phyloP scores from a whole-genome alignment of 2,113 vertebrate genomes.

The Heloderma charlesbogerti region DNA sequence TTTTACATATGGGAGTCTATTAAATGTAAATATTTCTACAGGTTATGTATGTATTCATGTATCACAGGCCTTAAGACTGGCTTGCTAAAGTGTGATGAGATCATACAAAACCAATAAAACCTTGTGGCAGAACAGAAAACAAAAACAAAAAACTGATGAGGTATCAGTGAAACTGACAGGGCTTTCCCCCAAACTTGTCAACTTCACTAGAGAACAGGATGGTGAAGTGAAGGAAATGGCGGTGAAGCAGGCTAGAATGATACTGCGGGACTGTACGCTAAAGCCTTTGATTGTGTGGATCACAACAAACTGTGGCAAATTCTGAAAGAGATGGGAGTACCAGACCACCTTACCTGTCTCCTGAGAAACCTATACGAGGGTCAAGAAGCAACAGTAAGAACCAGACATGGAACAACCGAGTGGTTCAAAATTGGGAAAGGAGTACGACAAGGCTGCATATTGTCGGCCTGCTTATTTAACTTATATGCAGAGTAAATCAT shows the following conservation, averaged over 20 bases:
- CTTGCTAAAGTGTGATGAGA: constrained; percentile 79
- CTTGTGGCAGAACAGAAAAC: background rate
- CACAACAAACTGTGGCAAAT: too few species aligned
- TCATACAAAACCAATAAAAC: constrained; percentile 79
- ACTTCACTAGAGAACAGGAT: background rate
- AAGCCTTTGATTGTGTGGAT: too few species aligned
- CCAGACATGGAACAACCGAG: too few species aligned
- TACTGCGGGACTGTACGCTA: background rate
- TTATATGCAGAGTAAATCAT: too few species aligned
- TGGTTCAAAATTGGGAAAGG: too few species aligned
- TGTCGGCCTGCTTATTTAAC: too few species aligned
- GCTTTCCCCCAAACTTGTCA: background rate
- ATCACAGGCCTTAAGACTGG: constrained; percentile 55
- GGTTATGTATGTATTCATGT: constrained; percentile 61
- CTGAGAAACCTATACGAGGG: too few species aligned
- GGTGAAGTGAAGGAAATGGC: background rate
- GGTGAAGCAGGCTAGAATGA: background rate
- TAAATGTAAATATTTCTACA: constrained; percentile 61
- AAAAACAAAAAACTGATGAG: background rate
- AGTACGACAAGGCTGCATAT: too few species aligned
- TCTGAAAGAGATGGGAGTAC: too few species aligned
- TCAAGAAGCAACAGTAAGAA: too few species aligned
- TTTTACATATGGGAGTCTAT: constrained; percentile 64
- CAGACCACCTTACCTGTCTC: too few species aligned
- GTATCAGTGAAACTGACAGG: background rate